Evolutionary conservation across 2,113 vertebrate genomes (phyloP).

Genomic region (Malurus melanocephalus): DNA sequence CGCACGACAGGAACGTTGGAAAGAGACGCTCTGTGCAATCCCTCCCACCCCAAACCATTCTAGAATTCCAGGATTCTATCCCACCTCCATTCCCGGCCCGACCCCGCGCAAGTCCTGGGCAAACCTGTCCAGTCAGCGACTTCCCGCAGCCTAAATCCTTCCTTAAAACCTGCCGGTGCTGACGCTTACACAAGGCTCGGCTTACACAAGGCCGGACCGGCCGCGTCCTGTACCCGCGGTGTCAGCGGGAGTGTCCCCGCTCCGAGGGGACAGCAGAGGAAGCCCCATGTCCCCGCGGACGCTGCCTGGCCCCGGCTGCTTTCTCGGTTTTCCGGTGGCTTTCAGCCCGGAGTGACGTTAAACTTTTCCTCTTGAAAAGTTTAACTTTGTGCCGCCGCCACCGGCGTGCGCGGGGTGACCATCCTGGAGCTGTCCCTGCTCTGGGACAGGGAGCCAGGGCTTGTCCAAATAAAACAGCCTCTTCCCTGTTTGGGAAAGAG

Average conservation of each 20-base stretch:
- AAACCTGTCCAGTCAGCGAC: background rate
- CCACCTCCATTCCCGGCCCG: background rate
- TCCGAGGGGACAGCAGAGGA: background rate
- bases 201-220: background rate
- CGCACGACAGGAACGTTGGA: background rate
- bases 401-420: accelerated
- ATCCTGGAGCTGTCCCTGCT: background rate
- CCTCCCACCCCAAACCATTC: background rate
- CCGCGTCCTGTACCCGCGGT: background rate
- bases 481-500: background rate
- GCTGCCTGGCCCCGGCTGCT: accelerated
- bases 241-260: background rate
- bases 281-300: accelerated
- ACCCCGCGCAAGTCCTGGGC: background rate
- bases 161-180: constrained; percentile 35
- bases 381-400: background rate
- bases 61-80: background rate
- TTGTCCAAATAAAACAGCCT: background rate
- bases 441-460: accelerated
- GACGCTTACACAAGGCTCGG: background rate
- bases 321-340: background rate
- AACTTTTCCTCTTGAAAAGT: background rate
- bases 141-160: constrained; percentile 12
- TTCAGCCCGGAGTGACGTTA: background rate
- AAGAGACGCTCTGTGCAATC: background rate